Evolutionary conservation across 2,797 vertebrate species (phyloP), one percentile per base, ranked within the genome.

Genomic region (Poliocrania exsul): DNA sequence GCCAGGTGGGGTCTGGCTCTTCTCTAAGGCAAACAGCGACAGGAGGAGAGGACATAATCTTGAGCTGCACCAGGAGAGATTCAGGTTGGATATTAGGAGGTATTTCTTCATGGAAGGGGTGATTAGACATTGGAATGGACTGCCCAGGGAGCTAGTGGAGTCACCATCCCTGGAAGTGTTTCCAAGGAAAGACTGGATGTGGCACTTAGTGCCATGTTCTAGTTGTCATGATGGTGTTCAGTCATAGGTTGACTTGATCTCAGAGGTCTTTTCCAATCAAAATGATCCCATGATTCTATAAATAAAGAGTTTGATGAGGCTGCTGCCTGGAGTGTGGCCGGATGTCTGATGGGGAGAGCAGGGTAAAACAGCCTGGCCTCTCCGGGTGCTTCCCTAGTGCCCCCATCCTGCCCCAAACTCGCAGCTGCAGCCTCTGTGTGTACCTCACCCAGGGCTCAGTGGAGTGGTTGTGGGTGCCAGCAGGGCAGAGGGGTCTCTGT

Each of bases 331-430:
- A 7, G 0, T 4, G 26, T 11, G 40, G 16, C 7, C 2, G 46
- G 38, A 58, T 57, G 20, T 29, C 8, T 18, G 13, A 13, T 6
- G 42, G 23, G 25, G 50, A 15, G 23, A 28, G 42, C 6, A 16
- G 5, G 13, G 5, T 46, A 6, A 18, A 23, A 3, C 0, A 5
- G 5, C 19, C 16, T 50, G 40, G 13, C 15, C 2, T 14, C 5
- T 2, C 23, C 5, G 44, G 16, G 10, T 31, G 49, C 64, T 40
- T 24, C n/a, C 35, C 23, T 0, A 0, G 13, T 25, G 49, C 3
- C 28, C 18, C 2, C 23, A 6, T 80, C 31, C 54, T 23, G 14
- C 31, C 42, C 42, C 7, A 42, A 23, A n/a, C 5, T 21, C 1
- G 35, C n/a, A 15, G 64, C 33, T 13, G 11, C 13, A 47, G 26